Conservation (phyloP, 2,888 invertebrate genomes). For the Rotaria magnacalcarata region DNA sequence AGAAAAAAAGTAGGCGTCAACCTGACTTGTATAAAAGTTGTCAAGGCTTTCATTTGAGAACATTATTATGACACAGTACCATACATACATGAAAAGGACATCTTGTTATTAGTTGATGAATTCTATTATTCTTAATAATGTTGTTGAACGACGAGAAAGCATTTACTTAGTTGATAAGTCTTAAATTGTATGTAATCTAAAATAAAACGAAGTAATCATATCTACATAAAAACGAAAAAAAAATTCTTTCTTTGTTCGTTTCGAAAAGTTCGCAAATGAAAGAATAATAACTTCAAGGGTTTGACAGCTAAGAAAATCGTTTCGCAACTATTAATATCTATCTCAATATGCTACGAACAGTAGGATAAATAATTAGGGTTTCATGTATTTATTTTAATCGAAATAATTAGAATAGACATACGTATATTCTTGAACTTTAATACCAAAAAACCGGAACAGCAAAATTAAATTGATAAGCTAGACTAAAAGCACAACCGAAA, state of each 20-base stretch:
- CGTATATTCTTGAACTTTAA: neutral
- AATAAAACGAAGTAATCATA: neutral
- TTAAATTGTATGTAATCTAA: neutral
- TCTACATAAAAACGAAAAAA: neutral
- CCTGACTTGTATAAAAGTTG: neutral
- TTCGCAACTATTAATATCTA: too few relatives aligned
- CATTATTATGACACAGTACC: neutral
- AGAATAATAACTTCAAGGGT: too few relatives aligned
- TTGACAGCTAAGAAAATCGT: too few relatives aligned
- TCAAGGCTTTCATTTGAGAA: neutral
- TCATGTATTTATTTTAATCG: neutral
- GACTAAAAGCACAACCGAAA: neutral
- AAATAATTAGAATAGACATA: neutral
- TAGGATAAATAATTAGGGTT: too few relatives aligned
- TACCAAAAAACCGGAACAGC: neutral
- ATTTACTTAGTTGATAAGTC: neutral
- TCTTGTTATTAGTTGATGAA: neutral
- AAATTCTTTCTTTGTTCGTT: neutral
- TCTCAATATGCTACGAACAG: too few relatives aligned
- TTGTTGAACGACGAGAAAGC: neutral
- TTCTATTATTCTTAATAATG: neutral
- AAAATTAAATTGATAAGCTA: neutral
- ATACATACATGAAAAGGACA: neutral
- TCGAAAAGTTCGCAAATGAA: neutral
- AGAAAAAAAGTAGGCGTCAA: neutral